These are phyloP conservation scores for Drosophila willistoni DNA, from an alignment of 1,140 invertebrate species.

Conservation along the genomic window DNA sequence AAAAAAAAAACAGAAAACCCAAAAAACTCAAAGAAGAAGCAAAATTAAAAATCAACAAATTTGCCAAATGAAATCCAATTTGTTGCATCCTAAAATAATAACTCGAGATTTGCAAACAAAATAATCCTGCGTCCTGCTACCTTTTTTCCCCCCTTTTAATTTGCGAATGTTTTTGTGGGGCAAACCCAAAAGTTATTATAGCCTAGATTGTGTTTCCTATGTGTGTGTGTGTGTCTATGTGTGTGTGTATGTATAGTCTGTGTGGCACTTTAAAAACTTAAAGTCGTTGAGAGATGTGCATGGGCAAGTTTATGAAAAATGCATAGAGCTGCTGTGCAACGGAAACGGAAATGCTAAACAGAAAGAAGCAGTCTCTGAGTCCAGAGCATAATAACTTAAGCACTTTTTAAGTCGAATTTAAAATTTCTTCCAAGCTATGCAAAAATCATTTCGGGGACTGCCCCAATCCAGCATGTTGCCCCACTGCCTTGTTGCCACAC, in stretches of 20 bases:
- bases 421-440: slow-evolving; percentile 39
- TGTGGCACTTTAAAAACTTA: slow-evolving; percentile 25
- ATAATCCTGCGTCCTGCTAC: slow-evolving; percentile 19
- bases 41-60: slow-evolving; percentile 77
- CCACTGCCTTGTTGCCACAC: too few species aligned
- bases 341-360: slow-evolving; percentile 72
- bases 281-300: slow-evolving; percentile 42
- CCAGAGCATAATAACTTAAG: slow-evolving; percentile 66
- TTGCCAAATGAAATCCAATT: slow-evolving; percentile 71
- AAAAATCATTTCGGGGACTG: slow-evolving; percentile 25
- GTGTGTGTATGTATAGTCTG: slow-evolving; percentile 7
- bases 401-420: slow-evolving; percentile 71
- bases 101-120: slow-evolving; percentile 24
- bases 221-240: slow-evolving; percentile 13
- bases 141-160: not conserved
- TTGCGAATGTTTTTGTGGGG: not conserved
- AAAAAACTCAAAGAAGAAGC: slow-evolving; percentile 3
- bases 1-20: too few species aligned
- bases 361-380: slow-evolving; percentile 14
- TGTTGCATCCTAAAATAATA: slow-evolving; percentile 65
- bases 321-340: slow-evolving; percentile 53
- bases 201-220: slow-evolving; percentile 28
- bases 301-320: slow-evolving; percentile 55
- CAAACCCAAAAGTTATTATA: slow-evolving; percentile 17
- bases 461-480: not conserved